Evolutionary conservation across 2,113 vertebrate genomes (phyloP), one percentile per base, ranked within the genome.

Genomic region (Cricetomys ansorgei): DNA sequence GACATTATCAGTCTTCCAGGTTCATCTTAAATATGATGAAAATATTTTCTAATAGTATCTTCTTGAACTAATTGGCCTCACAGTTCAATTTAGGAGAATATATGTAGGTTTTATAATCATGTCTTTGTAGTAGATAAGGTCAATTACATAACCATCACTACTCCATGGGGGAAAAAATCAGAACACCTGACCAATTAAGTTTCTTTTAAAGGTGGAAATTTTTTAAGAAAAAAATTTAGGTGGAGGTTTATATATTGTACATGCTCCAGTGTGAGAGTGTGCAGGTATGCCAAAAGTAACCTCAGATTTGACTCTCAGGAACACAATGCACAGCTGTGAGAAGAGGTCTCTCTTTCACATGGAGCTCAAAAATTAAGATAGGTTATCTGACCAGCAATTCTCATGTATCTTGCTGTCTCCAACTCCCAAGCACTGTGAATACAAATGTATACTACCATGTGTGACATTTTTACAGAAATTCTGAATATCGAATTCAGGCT

Each of bases 321-420:
- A n/a, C 5, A 25, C 0, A 1, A 50, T 23, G 5, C 5, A 37
- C 31, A 7, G 25, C 5, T 34, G n/a, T 65, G 15, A 1, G 43
- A 86, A 25, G 81, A 64, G 27, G 8, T 84, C 8, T 84, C 8
- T 21, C 17, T 45, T 37, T n/a, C 31, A 29, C 17, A 6, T n/a
- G 16, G 29, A 6, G 17, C 10, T 84, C 43, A 23, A 8, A 25
- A 12, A 34, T 12, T 37, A 13, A 5, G 29, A 86, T 8, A 86
- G 59, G 64, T 40, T 65, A 40, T 9, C 3, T 48, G 40, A 2
- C 10, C 25, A 65, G 9, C 7, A 29, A 31, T 1, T 34, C 16
- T 48, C 4, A 3, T 16, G 1, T 34, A 15, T 12, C 29, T 16
- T 19, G 4, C 40, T 48, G 3, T 85, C 29, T 21, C 43, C 16